phyloP scores from a whole-genome alignment of 1,140 invertebrate genomes.

The Venturia canescens region DNA sequence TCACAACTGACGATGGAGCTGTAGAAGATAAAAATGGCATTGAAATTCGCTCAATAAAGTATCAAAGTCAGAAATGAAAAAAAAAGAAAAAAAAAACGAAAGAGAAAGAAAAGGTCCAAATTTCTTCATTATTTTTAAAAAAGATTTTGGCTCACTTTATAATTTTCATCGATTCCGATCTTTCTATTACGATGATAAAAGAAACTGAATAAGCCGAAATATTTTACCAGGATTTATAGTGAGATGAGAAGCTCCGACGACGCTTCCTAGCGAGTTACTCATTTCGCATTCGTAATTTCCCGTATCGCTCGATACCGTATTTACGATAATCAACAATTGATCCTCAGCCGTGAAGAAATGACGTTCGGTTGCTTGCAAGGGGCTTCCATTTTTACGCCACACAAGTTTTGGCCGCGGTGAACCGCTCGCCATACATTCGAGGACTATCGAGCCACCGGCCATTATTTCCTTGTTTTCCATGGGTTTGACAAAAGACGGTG shows the following conservation, averaged over 20 bases:
- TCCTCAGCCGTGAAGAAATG: constrained; percentile 90
- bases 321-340: constrained; percentile 92
- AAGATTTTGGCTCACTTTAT: too few species aligned
- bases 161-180: too few species aligned
- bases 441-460: constrained; percentile 87
- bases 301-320: constrained; percentile 85
- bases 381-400: constrained; percentile 92
- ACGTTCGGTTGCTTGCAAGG: constrained; percentile 84
- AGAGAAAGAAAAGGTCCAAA: constrained; percentile 23
- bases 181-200: too few species aligned
- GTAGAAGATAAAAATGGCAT: constrained; percentile 41
- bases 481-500: constrained; percentile 89
- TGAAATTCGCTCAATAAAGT: too few species aligned
- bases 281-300: constrained; percentile 94
- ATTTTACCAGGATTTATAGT: constrained; percentile 79
- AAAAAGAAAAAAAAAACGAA: too few species aligned
- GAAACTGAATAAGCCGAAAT: too few species aligned
- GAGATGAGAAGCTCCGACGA: constrained; percentile 77
- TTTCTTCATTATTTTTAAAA: too few species aligned
- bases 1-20: constrained; percentile 72
- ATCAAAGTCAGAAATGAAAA: too few species aligned
- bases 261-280: constrained; percentile 88
- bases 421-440: constrained; percentile 92
- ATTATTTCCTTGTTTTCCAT: constrained; percentile 90
- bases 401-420: constrained; percentile 91